A percentile compares a stretch with the other conserved stretches of the same genome.
phyloP scores from a whole-genome alignment of 2,113 vertebrate genomes.

The Misgurnus anguillicaudatus region DNA sequence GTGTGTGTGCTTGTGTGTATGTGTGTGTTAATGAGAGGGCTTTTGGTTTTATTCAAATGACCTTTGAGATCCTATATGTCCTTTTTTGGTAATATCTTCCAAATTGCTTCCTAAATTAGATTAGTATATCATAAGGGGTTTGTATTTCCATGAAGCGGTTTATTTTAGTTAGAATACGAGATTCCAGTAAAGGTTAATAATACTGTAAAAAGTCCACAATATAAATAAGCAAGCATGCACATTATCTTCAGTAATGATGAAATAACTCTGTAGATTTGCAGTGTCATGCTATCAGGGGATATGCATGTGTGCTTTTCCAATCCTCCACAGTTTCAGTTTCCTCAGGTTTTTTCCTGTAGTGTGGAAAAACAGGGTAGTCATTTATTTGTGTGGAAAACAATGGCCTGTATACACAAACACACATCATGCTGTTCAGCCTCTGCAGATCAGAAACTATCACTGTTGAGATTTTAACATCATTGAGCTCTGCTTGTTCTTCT shows the following conservation, averaged over 20 bases:
- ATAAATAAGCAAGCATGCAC: neutral
- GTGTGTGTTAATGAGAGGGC: neutral
- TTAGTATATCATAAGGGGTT: no score
- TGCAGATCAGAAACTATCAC: constrained; percentile 11
- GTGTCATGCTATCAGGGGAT: neutral
- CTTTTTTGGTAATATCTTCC: neutral
- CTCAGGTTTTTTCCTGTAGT: neutral
- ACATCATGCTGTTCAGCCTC: constrained; percentile 7
- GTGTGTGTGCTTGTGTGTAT: constrained; percentile 22
- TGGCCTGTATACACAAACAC: neutral
- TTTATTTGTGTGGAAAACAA: constrained; percentile 14
- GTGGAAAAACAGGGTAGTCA: neutral
- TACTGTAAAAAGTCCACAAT: no score
- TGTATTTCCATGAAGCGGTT: no score
- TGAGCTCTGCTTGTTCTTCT: constrained; percentile 7
- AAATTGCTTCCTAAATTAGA: no score
- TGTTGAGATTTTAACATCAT: neutral
- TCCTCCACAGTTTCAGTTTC: neutral
- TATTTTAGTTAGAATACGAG: no score
- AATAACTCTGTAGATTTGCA: constrained; percentile 5
- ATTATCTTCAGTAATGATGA: constrained; percentile 28
- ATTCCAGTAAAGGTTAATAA: no score
- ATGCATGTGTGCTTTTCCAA: neutral
- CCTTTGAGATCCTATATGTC: no score
- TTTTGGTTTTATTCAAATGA: neutral